phyloP scores from a whole-genome alignment of 2,888 invertebrate genomes.

The Pemphredon lugubris region DNA sequence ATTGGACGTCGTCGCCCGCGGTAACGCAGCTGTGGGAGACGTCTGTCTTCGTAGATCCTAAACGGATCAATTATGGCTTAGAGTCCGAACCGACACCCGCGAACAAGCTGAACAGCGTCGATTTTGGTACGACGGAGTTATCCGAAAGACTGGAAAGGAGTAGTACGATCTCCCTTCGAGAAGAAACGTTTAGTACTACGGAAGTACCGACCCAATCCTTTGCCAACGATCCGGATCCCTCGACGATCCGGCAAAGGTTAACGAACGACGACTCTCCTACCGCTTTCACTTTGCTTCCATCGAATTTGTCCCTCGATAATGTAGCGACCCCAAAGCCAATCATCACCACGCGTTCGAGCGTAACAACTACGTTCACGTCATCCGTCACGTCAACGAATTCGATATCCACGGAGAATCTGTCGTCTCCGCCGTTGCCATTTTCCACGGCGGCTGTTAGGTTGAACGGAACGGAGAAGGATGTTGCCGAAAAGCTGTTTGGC shows the following conservation, averaged over 20 bases:
- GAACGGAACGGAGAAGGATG: constrained; percentile 86
- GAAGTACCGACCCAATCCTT: constrained; percentile 20
- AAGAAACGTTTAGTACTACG: not conserved
- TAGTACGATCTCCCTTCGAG: constrained; percentile 46
- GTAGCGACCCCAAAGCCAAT: constrained; percentile 72
- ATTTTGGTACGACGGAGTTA: constrained; percentile 24
- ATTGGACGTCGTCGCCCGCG: constrained; percentile 82
- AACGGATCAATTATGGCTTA: constrained; percentile 87
- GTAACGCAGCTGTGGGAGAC: constrained; percentile 86
- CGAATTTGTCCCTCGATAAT: constrained; percentile 63
- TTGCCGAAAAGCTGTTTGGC: constrained; percentile 89
- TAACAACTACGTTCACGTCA: constrained; percentile 74
- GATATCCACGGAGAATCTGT: constrained; percentile 34
- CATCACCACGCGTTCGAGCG: constrained; percentile 73
- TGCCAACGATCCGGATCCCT: constrained; percentile 4
- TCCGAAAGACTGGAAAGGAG: constrained; percentile 62
- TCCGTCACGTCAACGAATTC: constrained; percentile 68
- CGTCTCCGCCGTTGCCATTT: constrained; percentile 50
- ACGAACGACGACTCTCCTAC: constrained; percentile 75
- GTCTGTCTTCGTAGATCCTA: constrained; percentile 87
- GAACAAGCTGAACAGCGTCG: not conserved
- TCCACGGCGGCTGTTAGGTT: constrained; percentile 41
- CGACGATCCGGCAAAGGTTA: constrained; percentile 69
- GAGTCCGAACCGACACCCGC: constrained; percentile 65
- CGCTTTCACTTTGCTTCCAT: constrained; percentile 75